A percentile compares a stretch with the other conserved stretches of the same genome.
Evolutionary conservation across 2,888 invertebrate species (phyloP).

Genomic region (Ligdia adustata): DNA sequence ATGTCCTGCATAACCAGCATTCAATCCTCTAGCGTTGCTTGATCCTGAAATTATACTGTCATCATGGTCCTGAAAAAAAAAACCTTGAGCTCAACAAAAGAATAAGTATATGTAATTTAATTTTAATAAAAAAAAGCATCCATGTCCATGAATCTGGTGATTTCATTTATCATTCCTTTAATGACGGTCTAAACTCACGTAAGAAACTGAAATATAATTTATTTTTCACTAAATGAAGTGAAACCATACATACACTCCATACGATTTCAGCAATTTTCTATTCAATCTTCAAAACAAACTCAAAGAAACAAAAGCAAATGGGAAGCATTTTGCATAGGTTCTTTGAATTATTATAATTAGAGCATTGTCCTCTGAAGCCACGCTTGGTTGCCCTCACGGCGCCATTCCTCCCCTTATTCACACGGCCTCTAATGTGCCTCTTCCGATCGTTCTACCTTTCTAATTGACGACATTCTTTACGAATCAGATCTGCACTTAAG

Average conservation of each 20-base stretch:
- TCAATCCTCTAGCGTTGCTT: conserved; percentile 62
- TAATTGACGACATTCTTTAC: conserved; percentile 21
- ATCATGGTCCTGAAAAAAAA: conserved; percentile 59
- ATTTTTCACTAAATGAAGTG: too few species aligned
- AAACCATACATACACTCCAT: too few species aligned
- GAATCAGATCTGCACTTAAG: background rate
- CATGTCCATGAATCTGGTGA: too few species aligned
- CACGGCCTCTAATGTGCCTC: conserved; percentile 56
- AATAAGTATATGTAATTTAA: too few species aligned
- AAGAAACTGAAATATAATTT: too few species aligned
- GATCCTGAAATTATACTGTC: conserved; percentile 66
- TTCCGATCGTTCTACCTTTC: conserved; percentile 43
- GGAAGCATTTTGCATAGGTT: conserved; percentile 15
- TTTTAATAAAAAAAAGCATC: too few species aligned
- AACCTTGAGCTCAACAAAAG: too few species aligned
- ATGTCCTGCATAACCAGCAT: conserved; percentile 62
- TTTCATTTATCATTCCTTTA: too few species aligned
- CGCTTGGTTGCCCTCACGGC: conserved; percentile 58
- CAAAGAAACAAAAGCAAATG: too few species aligned
- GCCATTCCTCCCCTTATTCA: conserved; percentile 63
- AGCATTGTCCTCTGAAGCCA: conserved; percentile 43
- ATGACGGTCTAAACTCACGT: too few species aligned
- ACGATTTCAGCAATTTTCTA: too few species aligned
- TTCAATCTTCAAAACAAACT: too few species aligned
- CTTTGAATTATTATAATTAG: conserved; percentile 45